Evolutionary conservation across 2,113 vertebrate species (phyloP).

Genomic region (Megaceryle maxima): DNA sequence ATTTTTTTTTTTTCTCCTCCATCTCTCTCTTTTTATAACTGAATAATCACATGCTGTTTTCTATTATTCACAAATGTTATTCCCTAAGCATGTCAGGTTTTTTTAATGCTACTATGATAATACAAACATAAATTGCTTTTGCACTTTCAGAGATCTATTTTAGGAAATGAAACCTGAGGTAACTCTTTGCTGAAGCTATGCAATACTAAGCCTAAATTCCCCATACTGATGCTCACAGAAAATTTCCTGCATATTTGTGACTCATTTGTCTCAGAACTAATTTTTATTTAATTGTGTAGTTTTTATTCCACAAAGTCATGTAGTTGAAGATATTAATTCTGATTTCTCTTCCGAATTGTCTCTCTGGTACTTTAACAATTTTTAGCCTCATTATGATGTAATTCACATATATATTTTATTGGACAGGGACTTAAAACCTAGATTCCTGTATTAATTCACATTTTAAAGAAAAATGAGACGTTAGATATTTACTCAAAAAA

Average conservation of each 20-base stretch:
- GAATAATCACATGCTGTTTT: not conserved
- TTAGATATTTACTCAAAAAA: not conserved
- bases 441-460: not conserved
- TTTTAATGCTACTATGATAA: not conserved
- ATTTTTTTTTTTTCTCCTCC: not conserved
- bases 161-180: not conserved
- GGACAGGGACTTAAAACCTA: not conserved
- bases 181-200: not conserved
- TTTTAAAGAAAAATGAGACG: not conserved
- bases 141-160: not conserved
- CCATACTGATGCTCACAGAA: not conserved
- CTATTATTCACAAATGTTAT: not conserved
- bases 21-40: not conserved
- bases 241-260: not conserved
- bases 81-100: not conserved
- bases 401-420: not conserved
- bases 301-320: not conserved
- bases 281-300: slow-evolving; percentile 14
- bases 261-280: not conserved
- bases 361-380: not conserved
- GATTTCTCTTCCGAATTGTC: not conserved
- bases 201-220: not conserved
- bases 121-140: not conserved
- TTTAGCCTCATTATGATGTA: not conserved
- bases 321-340: not conserved